Base-by-base conservation (phyloP, 2,113 vertebrate genomes). In the Oceanodroma tethys region DNA sequence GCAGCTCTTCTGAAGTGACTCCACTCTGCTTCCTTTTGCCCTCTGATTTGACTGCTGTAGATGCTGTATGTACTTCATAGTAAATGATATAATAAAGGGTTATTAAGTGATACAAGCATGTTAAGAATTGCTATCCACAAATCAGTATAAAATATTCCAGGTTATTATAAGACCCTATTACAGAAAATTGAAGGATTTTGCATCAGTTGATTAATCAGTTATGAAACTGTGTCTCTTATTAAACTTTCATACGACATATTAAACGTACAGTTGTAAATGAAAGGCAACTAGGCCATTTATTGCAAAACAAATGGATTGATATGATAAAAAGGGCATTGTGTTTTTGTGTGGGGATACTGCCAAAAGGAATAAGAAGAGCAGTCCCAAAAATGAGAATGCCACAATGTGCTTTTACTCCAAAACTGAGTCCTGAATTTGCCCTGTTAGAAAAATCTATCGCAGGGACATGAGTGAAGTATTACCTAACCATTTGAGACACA, bases 401-500 rank as follows among this genome's bases (percentile, higher is more conserved):
- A 83, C 0, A 36, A 58, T 76, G 62, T 86, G 71, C 40, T 94
- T 97, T 95, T 76, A 67, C 78, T 95, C 92, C 81, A 85, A 89
- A 95, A 84, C 60, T 38, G 72, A 96, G 75, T 89, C 45, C 89
- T 94, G 81, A 82, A 94, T 94, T 88, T 94, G 45, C 81, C 81
- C 67, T 83, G 78, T 95, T 97, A 90, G 91, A 91, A 96, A 95
- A 93, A 96, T 88, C 95, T 78, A 87, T 90, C 11, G 52, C 42
- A 8, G 79, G 88, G 87, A 95, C 84, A 90, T 95, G 94, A 97
- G 87, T 93, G 94, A 96, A 96, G 91, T 83, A 94, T 96, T 97
- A 91, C 93, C 96, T 96, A 94, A 95, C 95, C 73, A 78, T 93
- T 88, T 96, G 76, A 97, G 95, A 96, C 84, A 78, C 84, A 95